Conservation (phyloP, 1,140 invertebrate species). For the Drosophila suzukii region DNA sequence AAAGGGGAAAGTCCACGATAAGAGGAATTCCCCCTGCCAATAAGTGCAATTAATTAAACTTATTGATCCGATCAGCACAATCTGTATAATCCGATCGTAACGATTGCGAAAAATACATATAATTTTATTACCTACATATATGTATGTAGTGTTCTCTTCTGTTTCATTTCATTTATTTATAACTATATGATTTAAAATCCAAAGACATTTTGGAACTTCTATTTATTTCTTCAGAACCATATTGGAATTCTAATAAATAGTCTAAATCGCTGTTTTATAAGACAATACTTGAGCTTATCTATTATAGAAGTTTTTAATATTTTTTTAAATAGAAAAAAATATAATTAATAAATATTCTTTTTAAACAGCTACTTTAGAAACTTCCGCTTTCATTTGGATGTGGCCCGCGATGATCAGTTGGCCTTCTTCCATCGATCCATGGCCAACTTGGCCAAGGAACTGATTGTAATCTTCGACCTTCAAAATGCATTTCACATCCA, state of each 20-base stretch:
- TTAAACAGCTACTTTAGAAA: constrained; percentile 76
- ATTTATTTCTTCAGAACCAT: too few species aligned
- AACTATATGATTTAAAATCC: too few species aligned
- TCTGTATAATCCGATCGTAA: constrained; percentile 6
- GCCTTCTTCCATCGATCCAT: constrained; percentile 74
- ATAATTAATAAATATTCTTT: not conserved
- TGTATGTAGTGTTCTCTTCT: not conserved
- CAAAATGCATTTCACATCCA: constrained; percentile 80
- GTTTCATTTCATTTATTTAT: not conserved
- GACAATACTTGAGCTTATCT: too few species aligned
- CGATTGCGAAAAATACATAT: not conserved
- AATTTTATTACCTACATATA: not conserved
- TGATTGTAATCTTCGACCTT: constrained; percentile 79
- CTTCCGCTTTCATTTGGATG: constrained; percentile 76
- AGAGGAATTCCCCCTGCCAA: constrained; percentile 31
- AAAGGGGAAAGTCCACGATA: constrained; percentile 29
- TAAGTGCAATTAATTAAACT: constrained; percentile 28
- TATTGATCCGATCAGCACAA: constrained; percentile 22
- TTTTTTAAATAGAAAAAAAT: not conserved
- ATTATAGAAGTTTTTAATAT: not conserved
- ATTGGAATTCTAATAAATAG: too few species aligned
- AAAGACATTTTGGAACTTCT: too few species aligned
- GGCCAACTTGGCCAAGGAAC: constrained; percentile 70
- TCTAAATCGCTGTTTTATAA: too few species aligned
- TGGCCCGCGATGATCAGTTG: constrained; percentile 76